phyloP scores from a whole-genome alignment of 2,888 invertebrate species.

The Lottia gigantea region DNA sequence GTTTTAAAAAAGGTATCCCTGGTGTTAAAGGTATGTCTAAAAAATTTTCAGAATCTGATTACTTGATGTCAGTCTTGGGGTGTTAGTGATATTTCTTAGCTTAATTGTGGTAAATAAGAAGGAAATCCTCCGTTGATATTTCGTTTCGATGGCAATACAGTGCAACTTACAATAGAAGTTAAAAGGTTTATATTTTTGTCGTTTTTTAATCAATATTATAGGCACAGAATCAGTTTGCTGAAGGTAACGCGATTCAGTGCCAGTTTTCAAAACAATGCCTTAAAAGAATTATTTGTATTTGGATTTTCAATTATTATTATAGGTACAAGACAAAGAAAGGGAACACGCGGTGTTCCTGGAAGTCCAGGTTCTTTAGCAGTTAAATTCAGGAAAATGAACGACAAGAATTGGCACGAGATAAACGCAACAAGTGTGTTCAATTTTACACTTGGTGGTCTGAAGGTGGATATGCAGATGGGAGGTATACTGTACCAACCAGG shows the following conservation, averaged over 20 bases:
- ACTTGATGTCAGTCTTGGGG: background rate
- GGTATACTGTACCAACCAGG: slow-evolving; percentile 47
- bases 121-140: too few species aligned
- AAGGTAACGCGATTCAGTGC: too few species aligned
- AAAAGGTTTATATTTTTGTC: background rate
- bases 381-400: slow-evolving; percentile 49
- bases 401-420: slow-evolving; percentile 43
- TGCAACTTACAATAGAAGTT: too few species aligned
- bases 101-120: too few species aligned
- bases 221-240: too few species aligned
- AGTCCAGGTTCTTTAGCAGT: slow-evolving; percentile 60
- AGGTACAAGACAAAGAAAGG: slow-evolving; percentile 32
- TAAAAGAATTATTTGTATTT: background rate
- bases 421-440: slow-evolving; percentile 43
- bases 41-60: background rate
- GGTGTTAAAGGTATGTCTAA: slow-evolving; percentile 51
- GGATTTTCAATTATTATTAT: background rate
- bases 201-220: too few species aligned
- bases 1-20: slow-evolving; percentile 63
- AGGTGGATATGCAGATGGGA: slow-evolving; percentile 56
- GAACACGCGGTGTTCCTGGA: slow-evolving; percentile 59
- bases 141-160: too few species aligned
- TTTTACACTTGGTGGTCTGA: slow-evolving; percentile 43
- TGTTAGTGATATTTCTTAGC: too few species aligned
- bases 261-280: too few species aligned